Percentiles rank a stretch among this genome's conserved stretches.
These are phyloP conservation scores for Tachystola acroxantha DNA, from an alignment of 2,888 invertebrate species.

Conservation along the genomic window DNA sequence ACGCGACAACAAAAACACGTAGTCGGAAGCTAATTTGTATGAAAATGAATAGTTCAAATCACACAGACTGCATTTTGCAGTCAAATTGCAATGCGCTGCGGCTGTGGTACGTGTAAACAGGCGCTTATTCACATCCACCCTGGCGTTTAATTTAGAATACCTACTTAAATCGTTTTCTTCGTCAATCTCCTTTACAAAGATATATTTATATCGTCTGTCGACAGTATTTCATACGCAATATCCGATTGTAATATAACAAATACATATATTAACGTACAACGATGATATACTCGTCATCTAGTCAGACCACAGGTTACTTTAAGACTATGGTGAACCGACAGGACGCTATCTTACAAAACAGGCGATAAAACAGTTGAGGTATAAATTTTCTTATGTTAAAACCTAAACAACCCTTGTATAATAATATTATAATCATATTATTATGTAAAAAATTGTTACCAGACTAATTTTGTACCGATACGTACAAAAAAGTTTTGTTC, in stretches of 20 bases:
- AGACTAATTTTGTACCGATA: conserved; percentile 46
- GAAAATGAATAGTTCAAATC: conserved; percentile 5
- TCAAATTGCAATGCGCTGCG: too few relatives aligned
- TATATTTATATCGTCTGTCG: neutral
- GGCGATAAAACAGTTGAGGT: conserved; percentile 58
- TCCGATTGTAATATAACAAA: neutral
- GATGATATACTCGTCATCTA: neutral
- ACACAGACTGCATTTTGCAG: neutral
- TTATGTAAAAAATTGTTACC: conserved; percentile 35
- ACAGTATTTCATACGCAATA: neutral
- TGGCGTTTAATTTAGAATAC: conserved; percentile 1
- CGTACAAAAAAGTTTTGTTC: conserved; percentile 43
- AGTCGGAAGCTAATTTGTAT: neutral
- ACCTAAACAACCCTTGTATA: conserved; percentile 49
- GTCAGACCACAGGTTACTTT: too few relatives aligned
- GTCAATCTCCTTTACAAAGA: neutral
- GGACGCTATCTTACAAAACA: conserved; percentile 25
- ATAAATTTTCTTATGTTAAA: conserved; percentile 50
- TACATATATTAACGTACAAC: neutral
- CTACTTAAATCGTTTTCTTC: neutral
- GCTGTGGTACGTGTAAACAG: too few relatives aligned
- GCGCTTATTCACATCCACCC: too few relatives aligned
- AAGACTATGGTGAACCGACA: conserved; percentile 12
- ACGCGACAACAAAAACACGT: neutral
- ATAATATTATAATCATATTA: conserved; percentile 18